A percentile compares a stretch with the other conserved stretches of the same genome.
These are phyloP conservation scores for Lepus timidus DNA, from an alignment of 2,113 vertebrate species.

Conservation along the genomic window DNA sequence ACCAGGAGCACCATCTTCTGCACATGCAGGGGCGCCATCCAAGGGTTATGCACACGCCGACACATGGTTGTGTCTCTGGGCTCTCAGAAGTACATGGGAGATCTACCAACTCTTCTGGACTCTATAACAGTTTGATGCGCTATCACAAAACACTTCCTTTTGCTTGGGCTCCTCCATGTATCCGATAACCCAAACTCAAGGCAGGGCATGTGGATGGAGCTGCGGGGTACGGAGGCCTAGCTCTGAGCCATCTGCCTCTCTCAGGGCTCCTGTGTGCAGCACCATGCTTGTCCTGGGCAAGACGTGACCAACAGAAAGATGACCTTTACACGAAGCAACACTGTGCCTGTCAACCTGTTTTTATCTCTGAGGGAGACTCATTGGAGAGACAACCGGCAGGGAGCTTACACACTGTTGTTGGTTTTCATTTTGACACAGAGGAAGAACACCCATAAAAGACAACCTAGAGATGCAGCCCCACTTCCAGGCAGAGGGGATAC, in stretches of 20 bases:
- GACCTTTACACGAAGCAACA: not conserved
- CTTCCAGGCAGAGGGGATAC: constrained; percentile 82
- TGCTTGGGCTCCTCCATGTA: not conserved
- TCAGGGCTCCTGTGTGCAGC: constrained; percentile 58
- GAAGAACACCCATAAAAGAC: not conserved
- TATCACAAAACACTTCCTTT: not conserved
- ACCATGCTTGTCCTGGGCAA: constrained; percentile 18
- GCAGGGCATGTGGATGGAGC: constrained; percentile 59
- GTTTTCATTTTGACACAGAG: constrained; percentile 53
- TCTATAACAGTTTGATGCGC: not conserved
- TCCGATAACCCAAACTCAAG: constrained; percentile 48
- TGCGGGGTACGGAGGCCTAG: constrained; percentile 78
- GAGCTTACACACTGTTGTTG: not conserved
- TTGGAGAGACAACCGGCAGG: not conserved
- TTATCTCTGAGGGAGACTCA: constrained; percentile 5
- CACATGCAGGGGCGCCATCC: rapidly evolving
- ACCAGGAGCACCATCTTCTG: too few species aligned
- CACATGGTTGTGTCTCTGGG: not conserved
- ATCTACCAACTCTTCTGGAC: not conserved
- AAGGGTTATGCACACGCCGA: not conserved
- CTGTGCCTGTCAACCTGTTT: constrained; percentile 23
- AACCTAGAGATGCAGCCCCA: not conserved
- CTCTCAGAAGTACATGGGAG: not conserved
- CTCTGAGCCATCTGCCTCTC: constrained; percentile 69
- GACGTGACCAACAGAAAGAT: constrained; percentile 66